Conservation (phyloP, 2,888 invertebrate species). For the Leptopilina syphax region DNA sequence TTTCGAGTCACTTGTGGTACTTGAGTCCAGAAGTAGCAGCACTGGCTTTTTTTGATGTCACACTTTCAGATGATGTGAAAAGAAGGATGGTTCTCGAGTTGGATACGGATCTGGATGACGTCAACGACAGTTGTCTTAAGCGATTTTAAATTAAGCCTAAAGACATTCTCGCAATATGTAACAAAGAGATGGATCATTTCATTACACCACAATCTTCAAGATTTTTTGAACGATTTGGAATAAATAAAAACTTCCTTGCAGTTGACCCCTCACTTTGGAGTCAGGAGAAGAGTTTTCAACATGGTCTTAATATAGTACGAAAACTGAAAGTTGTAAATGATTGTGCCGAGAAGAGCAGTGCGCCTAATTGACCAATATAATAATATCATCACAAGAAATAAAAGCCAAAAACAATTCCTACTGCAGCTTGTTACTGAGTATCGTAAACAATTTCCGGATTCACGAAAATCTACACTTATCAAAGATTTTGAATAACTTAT, state of each 20-base stretch:
- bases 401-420: conserved; percentile 19
- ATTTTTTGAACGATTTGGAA: conserved; percentile 46
- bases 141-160: conserved; percentile 34
- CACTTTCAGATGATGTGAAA: conserved; percentile 23
- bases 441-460: conserved; percentile 3
- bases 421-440: conserved; percentile 18
- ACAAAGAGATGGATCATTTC: conserved; percentile 44
- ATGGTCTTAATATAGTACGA: conserved; percentile 39
- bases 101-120: neutral
- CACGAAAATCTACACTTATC: neutral
- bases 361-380: conserved; percentile 33
- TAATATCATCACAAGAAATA: conserved; percentile 33
- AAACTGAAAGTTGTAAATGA: conserved; percentile 37
- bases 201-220: conserved; percentile 43
- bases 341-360: conserved; percentile 41
- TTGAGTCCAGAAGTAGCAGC: conserved; percentile 43
- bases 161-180: conserved; percentile 26
- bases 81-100: conserved; percentile 11
- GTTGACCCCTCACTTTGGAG: conserved; percentile 45
- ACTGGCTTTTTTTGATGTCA: conserved; percentile 46
- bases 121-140: conserved; percentile 30
- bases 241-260: conserved; percentile 42
- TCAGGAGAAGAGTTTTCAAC: conserved; percentile 42
- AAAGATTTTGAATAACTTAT: neutral
- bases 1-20: conserved; percentile 48